Conservation (phyloP, 2,888 invertebrate species). For the Tetropium fuscum region DNA sequence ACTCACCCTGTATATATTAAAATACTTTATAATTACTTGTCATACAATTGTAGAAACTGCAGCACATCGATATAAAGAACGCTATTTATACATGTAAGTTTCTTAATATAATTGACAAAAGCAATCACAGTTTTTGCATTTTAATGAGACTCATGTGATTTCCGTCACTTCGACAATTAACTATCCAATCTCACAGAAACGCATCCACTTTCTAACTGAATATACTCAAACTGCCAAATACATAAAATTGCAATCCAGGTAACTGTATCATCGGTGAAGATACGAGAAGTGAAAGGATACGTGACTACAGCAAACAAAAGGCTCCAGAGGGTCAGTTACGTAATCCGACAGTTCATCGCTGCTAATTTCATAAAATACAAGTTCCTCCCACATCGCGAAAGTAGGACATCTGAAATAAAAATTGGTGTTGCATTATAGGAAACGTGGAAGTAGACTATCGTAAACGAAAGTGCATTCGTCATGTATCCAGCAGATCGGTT, state of each 20-base stretch:
- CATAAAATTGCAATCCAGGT: background rate
- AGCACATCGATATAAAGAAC: too few species aligned
- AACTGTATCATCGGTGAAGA: conserved; percentile 9
- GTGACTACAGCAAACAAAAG: conserved; percentile 34
- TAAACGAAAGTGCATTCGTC: conserved; percentile 39
- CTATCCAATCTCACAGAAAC: background rate
- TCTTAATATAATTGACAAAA: too few species aligned
- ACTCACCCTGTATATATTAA: too few species aligned
- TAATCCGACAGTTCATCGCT: conserved; percentile 37
- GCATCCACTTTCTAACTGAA: conserved; percentile 11
- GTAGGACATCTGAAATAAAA: conserved; percentile 28
- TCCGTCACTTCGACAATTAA: background rate
- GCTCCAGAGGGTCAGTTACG: conserved; percentile 34
- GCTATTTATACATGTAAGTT: too few species aligned
- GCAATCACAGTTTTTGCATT: too few species aligned
- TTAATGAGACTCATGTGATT: too few species aligned
- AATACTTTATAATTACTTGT: too few species aligned
- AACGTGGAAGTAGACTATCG: conserved; percentile 36
- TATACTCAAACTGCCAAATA: background rate
- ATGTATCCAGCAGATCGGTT: conserved; percentile 24
- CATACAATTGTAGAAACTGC: too few species aligned
- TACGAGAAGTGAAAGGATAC: conserved; percentile 32
- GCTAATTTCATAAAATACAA: conserved; percentile 34
- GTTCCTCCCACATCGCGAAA: conserved; percentile 40
- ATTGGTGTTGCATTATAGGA: conserved; percentile 29